Base-by-base conservation (phyloP, 2,797 vertebrate species). In the Enteromius trimaculatus region DNA sequence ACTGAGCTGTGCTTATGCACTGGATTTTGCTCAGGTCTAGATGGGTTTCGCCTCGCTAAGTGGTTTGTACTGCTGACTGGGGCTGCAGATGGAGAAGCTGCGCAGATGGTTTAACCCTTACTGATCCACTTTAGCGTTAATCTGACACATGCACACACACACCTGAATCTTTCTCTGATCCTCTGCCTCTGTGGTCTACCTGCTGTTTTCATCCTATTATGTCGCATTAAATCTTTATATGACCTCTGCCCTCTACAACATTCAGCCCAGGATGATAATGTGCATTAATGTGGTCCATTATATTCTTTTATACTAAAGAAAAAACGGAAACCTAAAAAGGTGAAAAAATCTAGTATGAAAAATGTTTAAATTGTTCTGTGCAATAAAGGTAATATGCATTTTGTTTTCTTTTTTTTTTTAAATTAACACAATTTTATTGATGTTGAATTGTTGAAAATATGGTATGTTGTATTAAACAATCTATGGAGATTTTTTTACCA, bases 401-500 rank as follows among this genome's bases (percentile, higher is more conserved):
- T 94, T 93, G 90, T 91, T 92, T 92, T 93, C 90, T 91, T 92
- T 91, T 80, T 92, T 91, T 80, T 94, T 93, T 93, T 94, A 88
- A 92, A 93, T 92, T 92, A 92, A 94, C 92, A 93, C 90, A 91
- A 86, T 94, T 95, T 95, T 93, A 91, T 95, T 94, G 94, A 94
- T 95, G 95, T 95, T 95, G 89, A 95, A 94, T 93, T 95, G 94
- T 96, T 95, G 90, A 95, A 90, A 94, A 94, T 94, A 95, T 95
- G 94, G 94, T 95, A 95, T 94, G 94, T 95, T 95, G 94, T 95
- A 95, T 95, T 95, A 95, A 95, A 96, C 93, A 93, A 94, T 94
- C 93, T 94, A 94, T 94, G 92, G 94, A 93, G 88, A 93, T 94
- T 95, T 88, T 47, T 92, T 89, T 58, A 79, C 62, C 71, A 71